Conservation (phyloP, 2,113 vertebrate genomes). For the Glaucidium brasilianum region DNA sequence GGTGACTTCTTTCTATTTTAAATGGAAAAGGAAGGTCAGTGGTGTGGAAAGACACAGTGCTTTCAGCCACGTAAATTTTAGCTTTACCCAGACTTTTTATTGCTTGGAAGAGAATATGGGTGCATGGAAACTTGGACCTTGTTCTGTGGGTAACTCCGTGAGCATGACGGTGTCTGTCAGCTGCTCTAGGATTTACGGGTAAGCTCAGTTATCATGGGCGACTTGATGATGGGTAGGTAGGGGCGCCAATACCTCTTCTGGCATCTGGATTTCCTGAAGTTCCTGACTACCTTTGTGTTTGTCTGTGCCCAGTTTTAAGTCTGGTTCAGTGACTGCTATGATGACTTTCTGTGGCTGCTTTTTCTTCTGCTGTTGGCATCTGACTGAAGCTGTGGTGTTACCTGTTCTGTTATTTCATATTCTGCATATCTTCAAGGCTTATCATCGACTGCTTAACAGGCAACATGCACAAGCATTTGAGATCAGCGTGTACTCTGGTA, state of each 20-base stretch:
- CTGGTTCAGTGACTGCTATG: background rate
- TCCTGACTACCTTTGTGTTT: background rate
- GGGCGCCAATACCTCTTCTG: background rate
- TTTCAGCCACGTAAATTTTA: background rate
- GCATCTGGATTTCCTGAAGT: background rate
- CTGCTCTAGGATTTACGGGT: background rate
- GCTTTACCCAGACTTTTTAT: background rate
- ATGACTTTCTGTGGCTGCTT: background rate
- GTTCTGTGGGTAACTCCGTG: background rate
- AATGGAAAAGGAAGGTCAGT: background rate
- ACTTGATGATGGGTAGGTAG: background rate
- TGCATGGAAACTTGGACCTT: background rate
- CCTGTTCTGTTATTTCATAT: background rate
- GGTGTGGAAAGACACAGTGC: background rate
- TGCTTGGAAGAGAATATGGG: background rate
- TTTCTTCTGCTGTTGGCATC: background rate
- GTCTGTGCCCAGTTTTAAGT: background rate
- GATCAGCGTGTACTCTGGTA: background rate
- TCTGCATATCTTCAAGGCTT: background rate
- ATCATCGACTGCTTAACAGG: background rate
- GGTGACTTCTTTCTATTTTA: background rate
- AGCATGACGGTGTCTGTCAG: fast-evolving
- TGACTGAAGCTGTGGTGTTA: background rate
- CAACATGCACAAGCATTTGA: background rate
- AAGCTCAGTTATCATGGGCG: fast-evolving